Percentiles rank a stretch among this genome's conserved stretches.
These are phyloP conservation scores for Cyanistes caeruleus DNA, from an alignment of 2,113 vertebrate genomes.

Conservation along the genomic window DNA sequence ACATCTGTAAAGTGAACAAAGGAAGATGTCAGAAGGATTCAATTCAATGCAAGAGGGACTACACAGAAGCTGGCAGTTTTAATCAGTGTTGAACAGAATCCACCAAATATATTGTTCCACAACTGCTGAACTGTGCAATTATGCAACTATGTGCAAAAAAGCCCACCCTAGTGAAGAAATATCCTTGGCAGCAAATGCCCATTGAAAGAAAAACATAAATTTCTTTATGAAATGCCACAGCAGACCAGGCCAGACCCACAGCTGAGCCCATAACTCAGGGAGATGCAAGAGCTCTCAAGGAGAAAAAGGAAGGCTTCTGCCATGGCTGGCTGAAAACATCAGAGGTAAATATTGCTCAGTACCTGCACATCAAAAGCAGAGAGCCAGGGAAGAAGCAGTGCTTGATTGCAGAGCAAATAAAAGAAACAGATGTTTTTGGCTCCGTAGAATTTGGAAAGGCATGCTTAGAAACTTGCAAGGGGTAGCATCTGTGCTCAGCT, in stretches of 20 bases:
- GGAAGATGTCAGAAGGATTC: not conserved
- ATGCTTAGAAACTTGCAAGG: not conserved
- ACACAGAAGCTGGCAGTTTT: not conserved
- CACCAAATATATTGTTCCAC: not conserved
- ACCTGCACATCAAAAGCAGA: not conserved
- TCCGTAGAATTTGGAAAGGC: not conserved
- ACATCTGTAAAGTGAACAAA: not conserved
- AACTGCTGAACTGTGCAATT: not conserved
- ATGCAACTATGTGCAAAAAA: not conserved
- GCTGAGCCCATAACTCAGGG: fast-evolving
- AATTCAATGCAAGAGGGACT: not conserved
- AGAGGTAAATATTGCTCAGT: not conserved
- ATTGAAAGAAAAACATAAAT: not conserved
- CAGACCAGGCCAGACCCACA: not conserved
- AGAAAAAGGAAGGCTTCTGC: not conserved
- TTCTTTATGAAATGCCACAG: not conserved
- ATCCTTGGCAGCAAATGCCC: not conserved
- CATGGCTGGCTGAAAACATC: not conserved
- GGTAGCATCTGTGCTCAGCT: not conserved
- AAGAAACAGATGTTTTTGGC: not conserved
- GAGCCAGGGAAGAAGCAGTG: not conserved
- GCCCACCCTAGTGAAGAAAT: not conserved
- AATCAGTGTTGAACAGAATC: not conserved
- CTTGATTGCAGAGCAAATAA: not conserved
- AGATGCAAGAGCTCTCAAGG: not conserved